A percentile compares a stretch with the other conserved stretches of the same genome.
phyloP scores from a whole-genome alignment of 1,140 invertebrate species.

The Apis laboriosa region DNA sequence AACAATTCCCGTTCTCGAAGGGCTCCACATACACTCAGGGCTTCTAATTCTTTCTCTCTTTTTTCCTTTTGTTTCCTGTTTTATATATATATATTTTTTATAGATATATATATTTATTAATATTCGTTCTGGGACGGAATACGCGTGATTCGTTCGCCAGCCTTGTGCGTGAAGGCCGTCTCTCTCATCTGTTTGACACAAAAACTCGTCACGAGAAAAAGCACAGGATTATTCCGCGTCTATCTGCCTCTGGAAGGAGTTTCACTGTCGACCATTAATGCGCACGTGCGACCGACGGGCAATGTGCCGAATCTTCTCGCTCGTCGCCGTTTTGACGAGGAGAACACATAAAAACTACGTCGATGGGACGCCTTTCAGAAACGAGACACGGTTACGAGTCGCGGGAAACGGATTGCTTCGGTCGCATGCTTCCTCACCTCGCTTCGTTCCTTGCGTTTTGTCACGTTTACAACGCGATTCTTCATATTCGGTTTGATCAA shows the following conservation, averaged over 20 bases:
- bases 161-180: neutral
- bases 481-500: slow-evolving; percentile 21
- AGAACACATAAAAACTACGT: slow-evolving; percentile 15
- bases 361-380: slow-evolving; percentile 5
- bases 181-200: slow-evolving; percentile 21
- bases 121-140: slow-evolving; percentile 43
- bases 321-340: slow-evolving; percentile 4
- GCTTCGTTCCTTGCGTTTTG: slow-evolving; percentile 20
- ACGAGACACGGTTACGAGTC: slow-evolving; percentile 1
- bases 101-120: slow-evolving; percentile 1
- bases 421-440: slow-evolving; percentile 19
- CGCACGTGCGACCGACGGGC: slow-evolving; percentile 43
- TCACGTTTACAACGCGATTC: slow-evolving; percentile 28
- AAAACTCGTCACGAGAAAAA: slow-evolving; percentile 7
- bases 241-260: slow-evolving; percentile 32
- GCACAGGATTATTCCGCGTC: slow-evolving; percentile 14
- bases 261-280: slow-evolving; percentile 48
- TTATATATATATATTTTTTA: no score
- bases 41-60: neutral
- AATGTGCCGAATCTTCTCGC: slow-evolving; percentile 46
- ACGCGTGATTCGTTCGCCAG: slow-evolving; percentile 21
- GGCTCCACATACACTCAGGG: neutral
- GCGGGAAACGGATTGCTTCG: slow-evolving; percentile 18
- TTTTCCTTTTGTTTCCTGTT: neutral
- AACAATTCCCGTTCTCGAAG: neutral